Evolutionary conservation across 2,113 vertebrate genomes (phyloP), one percentile per base, ranked within the genome.

Genomic region (Mungos mungo): DNA sequence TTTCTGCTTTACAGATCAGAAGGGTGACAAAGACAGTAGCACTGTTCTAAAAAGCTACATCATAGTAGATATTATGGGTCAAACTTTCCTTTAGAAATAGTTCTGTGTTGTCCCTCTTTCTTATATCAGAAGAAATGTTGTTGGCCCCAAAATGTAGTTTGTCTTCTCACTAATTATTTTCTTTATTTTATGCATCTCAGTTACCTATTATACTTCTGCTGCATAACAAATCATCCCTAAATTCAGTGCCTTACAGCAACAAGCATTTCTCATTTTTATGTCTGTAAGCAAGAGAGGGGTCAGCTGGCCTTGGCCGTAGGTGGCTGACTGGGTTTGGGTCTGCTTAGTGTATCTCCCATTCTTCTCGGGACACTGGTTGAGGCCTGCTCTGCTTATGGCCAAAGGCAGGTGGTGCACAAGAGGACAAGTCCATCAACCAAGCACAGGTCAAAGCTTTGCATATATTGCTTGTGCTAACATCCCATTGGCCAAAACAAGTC

Each of bases 1-100:
- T 97, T 96, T 97, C 91, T 97, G 90, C 93, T 95, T 97, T 96
- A 94, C 81, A 94, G 93, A 97, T 97, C 90, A 96, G 96, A 97
- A 97, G 76, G 92, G 95, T 97, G 97, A 95, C 90, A 96, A 92
- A 90, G 88, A 95, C 45, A 1, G 47, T 10, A 93, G 54, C 79
- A 83, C 33, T 92, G 54, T 90, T 95, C 65, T 88, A 76, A 87
- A 97, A 88, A 81, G 72, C 93, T 86, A 82, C 54, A 79, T 72
- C 66, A 82, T 41, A 74, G 38, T 92, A 83, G 77, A 47, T 52
- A 71, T 52, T 69, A 77, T 27, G 45, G 88, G 77, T 83, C 96
- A 94, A 74, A 83, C 21, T 93, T 93, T 83, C n/a, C 89, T 95
- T 66, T 90, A 88, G 57, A 90, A 69, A 84, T 88, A 66, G 38